A percentile compares a stretch with the other conserved stretches of the same genome.
phyloP scores from a whole-genome alignment of 2,113 vertebrate species.

The Oplegnathus fasciatus region DNA sequence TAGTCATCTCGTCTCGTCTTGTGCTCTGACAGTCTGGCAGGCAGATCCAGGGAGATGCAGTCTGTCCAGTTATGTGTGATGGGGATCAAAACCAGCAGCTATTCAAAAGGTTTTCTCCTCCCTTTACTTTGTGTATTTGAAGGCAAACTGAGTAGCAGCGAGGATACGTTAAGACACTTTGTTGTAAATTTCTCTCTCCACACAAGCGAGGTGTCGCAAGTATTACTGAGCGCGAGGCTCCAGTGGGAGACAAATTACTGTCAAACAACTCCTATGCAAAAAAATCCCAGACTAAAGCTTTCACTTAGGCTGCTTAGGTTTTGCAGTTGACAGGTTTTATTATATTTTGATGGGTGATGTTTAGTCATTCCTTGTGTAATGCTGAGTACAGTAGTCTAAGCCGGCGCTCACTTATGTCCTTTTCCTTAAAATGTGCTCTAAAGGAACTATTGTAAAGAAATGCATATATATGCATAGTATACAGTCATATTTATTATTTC shows the following conservation, averaged over 20 bases:
- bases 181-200: slow-evolving; percentile 55
- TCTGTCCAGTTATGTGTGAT: slow-evolving; percentile 8
- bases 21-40: slow-evolving; percentile 23
- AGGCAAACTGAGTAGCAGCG: slow-evolving; percentile 41
- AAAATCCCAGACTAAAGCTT: slow-evolving; percentile 69
- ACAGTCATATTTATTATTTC: slow-evolving; percentile 82
- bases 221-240: slow-evolving; percentile 63
- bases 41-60: background rate
- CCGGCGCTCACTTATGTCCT: slow-evolving; percentile 38
- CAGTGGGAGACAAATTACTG: slow-evolving; percentile 49
- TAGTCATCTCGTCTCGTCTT: background rate
- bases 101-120: slow-evolving; percentile 60
- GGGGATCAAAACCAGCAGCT: slow-evolving; percentile 70
- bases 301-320: slow-evolving; percentile 50
- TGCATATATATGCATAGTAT: slow-evolving; percentile 71
- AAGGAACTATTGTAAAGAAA: slow-evolving; percentile 79
- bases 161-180: slow-evolving; percentile 33
- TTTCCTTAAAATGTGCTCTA: slow-evolving; percentile 62
- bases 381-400: slow-evolving; percentile 42
- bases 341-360: slow-evolving; percentile 46
- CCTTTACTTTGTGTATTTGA: slow-evolving; percentile 29
- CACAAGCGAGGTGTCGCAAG: slow-evolving; percentile 70
- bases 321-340: slow-evolving; percentile 61
- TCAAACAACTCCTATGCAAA: slow-evolving; percentile 81
- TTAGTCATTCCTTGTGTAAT: slow-evolving; percentile 53